These are phyloP conservation scores for Ectemnius continuus DNA, from an alignment of 2,888 invertebrate species.

Conservation along the genomic window DNA sequence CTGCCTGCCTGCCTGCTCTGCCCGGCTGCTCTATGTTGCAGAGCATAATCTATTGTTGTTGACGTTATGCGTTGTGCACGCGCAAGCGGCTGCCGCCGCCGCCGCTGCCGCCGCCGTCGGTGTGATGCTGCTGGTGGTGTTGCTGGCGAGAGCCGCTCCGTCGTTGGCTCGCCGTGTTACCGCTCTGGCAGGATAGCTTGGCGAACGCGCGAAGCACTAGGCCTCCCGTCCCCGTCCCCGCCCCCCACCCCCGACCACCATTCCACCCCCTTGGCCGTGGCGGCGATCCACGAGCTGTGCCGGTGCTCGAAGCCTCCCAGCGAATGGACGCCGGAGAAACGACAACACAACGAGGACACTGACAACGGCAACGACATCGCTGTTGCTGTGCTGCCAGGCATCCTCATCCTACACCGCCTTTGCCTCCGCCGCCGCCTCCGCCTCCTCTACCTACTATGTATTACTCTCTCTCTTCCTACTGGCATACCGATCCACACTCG, in stretches of 20 bases:
- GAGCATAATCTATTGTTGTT: slow-evolving; percentile 77
- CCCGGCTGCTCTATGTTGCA: slow-evolving; percentile 65
- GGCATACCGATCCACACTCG: slow-evolving; percentile 40
- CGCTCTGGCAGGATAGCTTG: slow-evolving; percentile 50
- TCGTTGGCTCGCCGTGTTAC: slow-evolving; percentile 38
- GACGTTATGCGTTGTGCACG: slow-evolving; percentile 76
- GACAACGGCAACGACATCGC: slow-evolving; percentile 59
- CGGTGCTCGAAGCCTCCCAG: slow-evolving; percentile 17
- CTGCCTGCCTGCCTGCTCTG: slow-evolving; percentile 48
- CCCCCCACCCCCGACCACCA: slow-evolving; percentile 9
- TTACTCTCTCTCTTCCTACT: slow-evolving; percentile 47
- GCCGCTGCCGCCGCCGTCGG: slow-evolving; percentile 30
- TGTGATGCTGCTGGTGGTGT: slow-evolving; percentile 16
- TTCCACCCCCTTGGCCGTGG: slow-evolving; percentile 2
- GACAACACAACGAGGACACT: slow-evolving; percentile 68
- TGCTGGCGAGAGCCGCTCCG: slow-evolving; percentile 10
- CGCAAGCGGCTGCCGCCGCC: slow-evolving; percentile 45
- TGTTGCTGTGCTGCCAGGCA: slow-evolving; percentile 11
- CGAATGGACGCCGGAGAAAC: slow-evolving; percentile 65
- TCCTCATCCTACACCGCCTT: no score
- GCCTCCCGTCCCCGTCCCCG: slow-evolving; percentile 20
- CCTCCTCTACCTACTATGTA: slow-evolving; percentile 47
- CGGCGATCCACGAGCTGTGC: not conserved
- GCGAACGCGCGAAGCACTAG: slow-evolving; percentile 31
- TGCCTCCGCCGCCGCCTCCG: no score